phyloP scores from a whole-genome alignment of 2,113 vertebrate genomes.

The Hippoglossus stenolepis region DNA sequence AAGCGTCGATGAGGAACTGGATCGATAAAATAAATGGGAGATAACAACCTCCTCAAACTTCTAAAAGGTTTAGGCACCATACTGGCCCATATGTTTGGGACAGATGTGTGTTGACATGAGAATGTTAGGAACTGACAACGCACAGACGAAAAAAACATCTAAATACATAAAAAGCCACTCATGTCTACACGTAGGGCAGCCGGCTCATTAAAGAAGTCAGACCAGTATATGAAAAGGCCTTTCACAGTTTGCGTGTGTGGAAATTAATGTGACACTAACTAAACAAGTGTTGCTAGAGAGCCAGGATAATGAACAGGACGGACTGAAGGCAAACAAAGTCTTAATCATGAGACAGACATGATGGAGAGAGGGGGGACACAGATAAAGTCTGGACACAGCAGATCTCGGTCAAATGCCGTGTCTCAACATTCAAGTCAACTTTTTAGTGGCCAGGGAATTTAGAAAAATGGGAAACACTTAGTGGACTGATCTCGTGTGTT shows the following conservation, averaged over 20 bases:
- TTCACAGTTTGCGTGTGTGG: slow-evolving; percentile 51
- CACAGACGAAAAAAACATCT: neutral
- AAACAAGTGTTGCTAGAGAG: slow-evolving; percentile 57
- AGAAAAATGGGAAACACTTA: neutral
- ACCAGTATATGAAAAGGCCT: slow-evolving; percentile 44
- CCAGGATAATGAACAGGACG: slow-evolving; percentile 63
- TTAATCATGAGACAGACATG: slow-evolving; percentile 49
- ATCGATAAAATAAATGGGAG: too few species aligned
- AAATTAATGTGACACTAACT: slow-evolving; percentile 71
- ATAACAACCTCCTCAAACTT: too few species aligned
- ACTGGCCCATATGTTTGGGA: too few species aligned
- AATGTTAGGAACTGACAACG: too few species aligned
- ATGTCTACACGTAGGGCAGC: neutral
- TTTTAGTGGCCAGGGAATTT: neutral
- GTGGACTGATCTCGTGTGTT: neutral
- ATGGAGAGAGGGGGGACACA: slow-evolving; percentile 27
- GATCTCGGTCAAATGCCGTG: neutral
- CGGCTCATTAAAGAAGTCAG: slow-evolving; percentile 31
- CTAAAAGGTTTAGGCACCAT: too few species aligned
- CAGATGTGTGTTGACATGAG: too few species aligned
- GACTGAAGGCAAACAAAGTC: slow-evolving; percentile 51
- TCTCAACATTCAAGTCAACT: neutral
- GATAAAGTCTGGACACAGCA: slow-evolving; percentile 6
- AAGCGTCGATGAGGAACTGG: too few species aligned
- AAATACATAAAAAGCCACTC: neutral